A percentile compares a stretch with the other conserved stretches of the same genome.
Evolutionary conservation across 2,113 vertebrate genomes (phyloP).

Genomic region (Equus quagga): DNA sequence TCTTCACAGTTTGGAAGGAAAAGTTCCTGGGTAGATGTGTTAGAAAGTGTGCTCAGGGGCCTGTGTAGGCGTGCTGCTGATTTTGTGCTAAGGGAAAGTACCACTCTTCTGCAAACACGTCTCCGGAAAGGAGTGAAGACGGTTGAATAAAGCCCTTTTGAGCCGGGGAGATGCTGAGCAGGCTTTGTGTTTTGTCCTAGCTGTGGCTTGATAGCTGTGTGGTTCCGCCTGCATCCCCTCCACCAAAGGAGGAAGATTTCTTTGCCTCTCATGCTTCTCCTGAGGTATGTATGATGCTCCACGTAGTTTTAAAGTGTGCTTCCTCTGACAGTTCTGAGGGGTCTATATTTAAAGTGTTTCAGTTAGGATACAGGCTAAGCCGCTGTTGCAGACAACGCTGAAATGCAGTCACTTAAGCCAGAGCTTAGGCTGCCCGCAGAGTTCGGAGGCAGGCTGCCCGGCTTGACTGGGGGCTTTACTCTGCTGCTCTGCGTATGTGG

Average conservation of each 20-base stretch:
- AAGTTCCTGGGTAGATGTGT: background rate
- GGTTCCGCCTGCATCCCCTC: slow-evolving; percentile 87
- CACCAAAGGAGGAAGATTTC: slow-evolving; percentile 94
- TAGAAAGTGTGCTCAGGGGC: background rate
- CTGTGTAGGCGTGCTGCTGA: background rate
- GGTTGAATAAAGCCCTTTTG: background rate
- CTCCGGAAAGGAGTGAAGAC: background rate
- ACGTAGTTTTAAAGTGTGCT: background rate
- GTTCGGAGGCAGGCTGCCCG: background rate
- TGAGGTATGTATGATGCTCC: slow-evolving; percentile 78
- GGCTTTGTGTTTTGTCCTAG: slow-evolving; percentile 80
- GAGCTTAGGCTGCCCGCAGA: background rate
- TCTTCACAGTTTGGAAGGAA: background rate
- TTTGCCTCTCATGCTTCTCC: slow-evolving; percentile 91
- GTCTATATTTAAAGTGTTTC: background rate
- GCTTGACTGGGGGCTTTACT: rapidly evolving
- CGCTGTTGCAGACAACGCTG: background rate
- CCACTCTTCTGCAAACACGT: background rate
- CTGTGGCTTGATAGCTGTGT: slow-evolving; percentile 93
- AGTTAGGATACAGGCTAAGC: background rate
- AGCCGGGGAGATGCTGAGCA: background rate
- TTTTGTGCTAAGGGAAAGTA: background rate
- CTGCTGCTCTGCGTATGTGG: background rate
- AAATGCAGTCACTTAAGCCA: background rate
- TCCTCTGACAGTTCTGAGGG: background rate